Conservation (phyloP, 2,797 vertebrate species). For the Danio aesculapii region DNA sequence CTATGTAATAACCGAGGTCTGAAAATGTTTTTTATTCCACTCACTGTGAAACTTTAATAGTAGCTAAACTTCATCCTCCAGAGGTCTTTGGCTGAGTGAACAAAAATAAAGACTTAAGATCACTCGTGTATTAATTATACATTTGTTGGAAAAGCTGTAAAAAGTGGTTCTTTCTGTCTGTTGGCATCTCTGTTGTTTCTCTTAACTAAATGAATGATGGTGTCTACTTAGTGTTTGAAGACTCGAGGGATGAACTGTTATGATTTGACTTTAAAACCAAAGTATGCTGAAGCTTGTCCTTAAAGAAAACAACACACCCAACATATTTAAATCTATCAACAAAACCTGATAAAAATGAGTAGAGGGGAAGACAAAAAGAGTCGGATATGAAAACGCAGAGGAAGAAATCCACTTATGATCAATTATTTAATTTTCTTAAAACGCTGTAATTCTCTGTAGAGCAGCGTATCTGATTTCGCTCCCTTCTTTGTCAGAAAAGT, state of each 20-base stretch:
- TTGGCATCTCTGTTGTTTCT: conserved; percentile 61
- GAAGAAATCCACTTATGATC: conserved; percentile 76
- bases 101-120: conserved; percentile 73
- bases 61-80: conserved; percentile 75
- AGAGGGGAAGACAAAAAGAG: conserved; percentile 5
- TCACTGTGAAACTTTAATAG: conserved; percentile 78
- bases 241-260: neutral
- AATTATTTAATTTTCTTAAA: conserved; percentile 81
- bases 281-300: no score
- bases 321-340: conserved; percentile 3
- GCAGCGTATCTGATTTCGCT: conserved; percentile 71
- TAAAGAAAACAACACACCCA: neutral
- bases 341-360: conserved; percentile 28
- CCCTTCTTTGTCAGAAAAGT: conserved; percentile 52
- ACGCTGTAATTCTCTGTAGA: conserved; percentile 74
- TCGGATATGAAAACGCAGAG: conserved; percentile 46
- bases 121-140: conserved; percentile 74
- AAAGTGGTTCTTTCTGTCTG: conserved; percentile 56
- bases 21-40: conserved; percentile 66
- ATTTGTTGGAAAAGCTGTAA: conserved; percentile 60
- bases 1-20: conserved; percentile 53
- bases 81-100: conserved; percentile 71
- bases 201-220: conserved; percentile 54
- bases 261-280: neutral
- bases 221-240: neutral